Base-by-base conservation (phyloP, 1,140 invertebrate genomes). In the Mamestra configurata region DNA sequence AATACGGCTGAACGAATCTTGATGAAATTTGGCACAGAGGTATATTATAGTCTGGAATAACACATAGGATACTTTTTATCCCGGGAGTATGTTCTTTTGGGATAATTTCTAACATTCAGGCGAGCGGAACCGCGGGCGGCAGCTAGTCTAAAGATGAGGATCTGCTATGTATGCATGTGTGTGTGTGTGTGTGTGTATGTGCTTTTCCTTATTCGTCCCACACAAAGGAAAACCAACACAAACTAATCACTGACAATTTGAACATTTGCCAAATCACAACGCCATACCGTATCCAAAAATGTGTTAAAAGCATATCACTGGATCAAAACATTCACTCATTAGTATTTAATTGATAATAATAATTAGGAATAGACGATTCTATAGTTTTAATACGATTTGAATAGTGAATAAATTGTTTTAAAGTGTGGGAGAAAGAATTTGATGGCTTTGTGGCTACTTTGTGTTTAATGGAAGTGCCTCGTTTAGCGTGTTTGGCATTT, bases 311-410 rank as follows among this genome's bases (percentile, higher is more conserved):
- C 46, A 35, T 71, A 71, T 51, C 22, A 71, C 53, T 53, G 8
- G 8, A 49, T 27, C 22, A 24, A 53, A 35, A 35, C 22, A 71
- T 53, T 51, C 37, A 15, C 20, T 71, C 49, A 71, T 70, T 70
- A 53, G 49, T 20, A 11, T 15, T 71, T 71, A 71, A 71, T 71
- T 71, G 68, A 35, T 53, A 53, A 71, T 71, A 51, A 71, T 71
- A 53, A 71, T 71, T 71, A 71, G 22, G 8, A 31, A 35, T 18
- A 66, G 61, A 1, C 15, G 22, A 71, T 71, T 11, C 31, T 0
- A 53, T 53, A 31, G 24, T 35, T 35, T 27, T 51, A 70, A 49
- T 70, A 31, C 22, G 6, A 18, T 11, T 8, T 20, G 10, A 71
- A 71, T 71, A 46, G 5, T 15, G 10, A 53, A 71, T 71, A 53